Base-by-base conservation (phyloP, 23 tunicate genomes). In the Styela plicata region DNA sequence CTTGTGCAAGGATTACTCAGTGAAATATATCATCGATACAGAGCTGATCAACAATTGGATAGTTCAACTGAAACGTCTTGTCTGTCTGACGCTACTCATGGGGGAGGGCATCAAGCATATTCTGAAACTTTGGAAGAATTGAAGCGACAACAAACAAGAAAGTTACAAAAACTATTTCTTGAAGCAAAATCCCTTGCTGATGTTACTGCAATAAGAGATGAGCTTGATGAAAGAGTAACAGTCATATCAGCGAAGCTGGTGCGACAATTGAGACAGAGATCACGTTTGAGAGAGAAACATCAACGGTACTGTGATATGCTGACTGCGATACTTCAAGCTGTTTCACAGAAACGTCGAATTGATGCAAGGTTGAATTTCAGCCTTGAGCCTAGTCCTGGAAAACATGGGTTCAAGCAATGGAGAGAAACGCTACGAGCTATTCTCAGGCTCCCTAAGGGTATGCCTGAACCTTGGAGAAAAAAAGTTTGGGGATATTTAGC, bases 41-140 rank as follows among this genome's bases (percentile, higher is more conserved):
- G 74, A 33, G 67, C 70, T 23, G 85, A 85, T 30, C 85, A 84
- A 67, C 89, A 88, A 32, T 66, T 88, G 63, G 98, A 93, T 80
- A 92, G 97, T 71, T 92, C 98, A 7, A 93, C 98, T 3, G 93
- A 88, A 68, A 85, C 93, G 1, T 87, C 92, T 26, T 93, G 98
- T 67, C 36, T 93, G 24, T 87, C 92, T 27, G 97, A 92, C 74
- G 88, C 86, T 2, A 69, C 79, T 62, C 87, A 83, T 44, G 17
- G 36, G 7, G 77, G 91, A 27, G 31, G 71, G 16, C 81, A 76
- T 35, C 84, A 74, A 17, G 70, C 89, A 2, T 63, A 64, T 34
- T 24, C 85, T 25, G 73, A 78, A 35, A 27, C 87, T 16, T 32
- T 73, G 33, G 85, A 75, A 22, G 81, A 63, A 17, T 18, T 80